A percentile compares a stretch with the other conserved stretches of the same genome.
These are phyloP conservation scores for Coelopa frigida DNA, from an alignment of 1,140 invertebrate species.

Conservation along the genomic window DNA sequence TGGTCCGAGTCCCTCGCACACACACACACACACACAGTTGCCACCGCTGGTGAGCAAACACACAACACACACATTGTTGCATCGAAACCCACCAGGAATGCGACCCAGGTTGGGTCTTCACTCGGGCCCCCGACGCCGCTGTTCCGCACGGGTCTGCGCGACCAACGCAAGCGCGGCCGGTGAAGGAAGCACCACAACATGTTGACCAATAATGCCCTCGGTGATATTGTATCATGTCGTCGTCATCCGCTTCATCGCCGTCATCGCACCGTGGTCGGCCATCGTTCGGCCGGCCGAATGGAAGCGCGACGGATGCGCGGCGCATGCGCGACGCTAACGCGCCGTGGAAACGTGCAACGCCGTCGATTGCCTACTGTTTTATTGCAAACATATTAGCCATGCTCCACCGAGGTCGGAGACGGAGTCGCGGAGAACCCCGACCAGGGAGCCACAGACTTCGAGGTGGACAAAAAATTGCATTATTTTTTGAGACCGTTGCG, in stretches of 20 bases:
- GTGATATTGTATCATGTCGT: constrained; percentile 8
- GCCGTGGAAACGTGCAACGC: not conserved
- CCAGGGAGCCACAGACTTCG: not conserved
- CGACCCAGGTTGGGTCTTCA: constrained; percentile 8
- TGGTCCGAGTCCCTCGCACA: not conserved
- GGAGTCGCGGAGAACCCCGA: not conserved
- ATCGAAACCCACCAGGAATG: not conserved
- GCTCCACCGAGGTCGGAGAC: constrained; percentile 3
- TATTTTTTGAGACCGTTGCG: not conserved
- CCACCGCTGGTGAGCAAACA: not conserved
- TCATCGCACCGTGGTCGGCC: too few relatives aligned
- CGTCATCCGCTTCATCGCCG: constrained; percentile 1
- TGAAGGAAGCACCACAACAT: too few relatives aligned
- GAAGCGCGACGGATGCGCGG: too few relatives aligned
- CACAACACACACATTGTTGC: constrained; percentile 2
- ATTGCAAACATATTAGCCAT: constrained; percentile 18
- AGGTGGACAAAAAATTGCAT: too few relatives aligned
- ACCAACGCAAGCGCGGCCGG: too few relatives aligned
- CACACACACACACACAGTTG: not conserved
- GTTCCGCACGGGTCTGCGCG: too few relatives aligned
- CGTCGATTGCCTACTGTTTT: constrained; percentile 17
- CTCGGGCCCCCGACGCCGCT: too few relatives aligned
- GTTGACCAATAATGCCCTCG: constrained; percentile 11
- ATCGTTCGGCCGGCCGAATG: too few relatives aligned
- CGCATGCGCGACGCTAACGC: not conserved